phyloP scores from a whole-genome alignment of 2,113 vertebrate genomes.

The Strix uralensis region DNA sequence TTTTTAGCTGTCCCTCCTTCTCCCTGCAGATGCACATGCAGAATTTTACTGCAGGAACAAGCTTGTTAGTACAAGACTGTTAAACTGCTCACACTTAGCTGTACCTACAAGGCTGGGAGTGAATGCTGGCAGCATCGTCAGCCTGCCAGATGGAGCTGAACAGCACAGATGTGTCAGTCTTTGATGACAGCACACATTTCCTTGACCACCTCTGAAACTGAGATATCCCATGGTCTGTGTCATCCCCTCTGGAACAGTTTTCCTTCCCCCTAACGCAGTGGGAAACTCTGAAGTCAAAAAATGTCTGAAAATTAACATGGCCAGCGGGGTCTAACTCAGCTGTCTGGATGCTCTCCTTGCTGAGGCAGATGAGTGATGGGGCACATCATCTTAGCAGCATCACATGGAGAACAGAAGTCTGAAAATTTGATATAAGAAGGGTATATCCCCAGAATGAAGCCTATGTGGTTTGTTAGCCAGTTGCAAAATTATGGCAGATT shows the following conservation, averaged over 20 bases:
- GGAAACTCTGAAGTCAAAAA: not conserved
- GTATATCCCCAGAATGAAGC: not conserved
- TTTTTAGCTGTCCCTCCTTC: not conserved
- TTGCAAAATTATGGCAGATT: not conserved
- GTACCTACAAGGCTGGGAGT: not conserved
- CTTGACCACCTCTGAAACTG: not conserved
- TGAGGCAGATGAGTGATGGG: not conserved
- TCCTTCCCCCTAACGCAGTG: not conserved
- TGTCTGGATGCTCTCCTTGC: not conserved
- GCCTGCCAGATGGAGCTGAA: not conserved
- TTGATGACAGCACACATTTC: not conserved
- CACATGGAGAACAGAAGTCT: not conserved
- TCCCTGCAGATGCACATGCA: not conserved
- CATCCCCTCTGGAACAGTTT: not conserved
- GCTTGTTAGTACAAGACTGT: not conserved
- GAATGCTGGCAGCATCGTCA: not conserved
- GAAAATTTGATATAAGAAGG: not conserved
- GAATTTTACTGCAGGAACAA: not conserved
- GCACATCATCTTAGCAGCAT: not conserved
- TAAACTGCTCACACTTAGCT: not conserved
- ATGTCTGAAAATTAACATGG: not conserved
- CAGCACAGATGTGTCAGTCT: not conserved
- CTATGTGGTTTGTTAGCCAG: not conserved
- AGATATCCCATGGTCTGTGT: rapidly evolving
- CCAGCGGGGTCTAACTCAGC: not conserved